Base-by-base conservation (phyloP, 2,888 invertebrate genomes). In the Scaptomyza polygonia region DNA sequence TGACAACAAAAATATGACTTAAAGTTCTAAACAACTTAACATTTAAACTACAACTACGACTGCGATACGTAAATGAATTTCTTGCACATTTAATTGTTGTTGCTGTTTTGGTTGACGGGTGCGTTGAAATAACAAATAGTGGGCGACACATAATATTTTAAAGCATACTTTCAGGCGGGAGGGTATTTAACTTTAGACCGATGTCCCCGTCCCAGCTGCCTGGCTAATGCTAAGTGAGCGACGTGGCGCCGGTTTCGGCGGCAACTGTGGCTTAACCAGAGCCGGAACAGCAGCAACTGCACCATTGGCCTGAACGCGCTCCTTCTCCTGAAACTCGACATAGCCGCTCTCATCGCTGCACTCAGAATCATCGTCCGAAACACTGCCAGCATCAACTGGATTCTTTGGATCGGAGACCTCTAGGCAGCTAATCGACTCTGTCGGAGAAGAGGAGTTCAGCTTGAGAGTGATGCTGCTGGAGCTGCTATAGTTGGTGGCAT, bases 261-360 rank as follows among this genome's bases (percentile, higher is more conserved):
- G 89, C 59, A 47, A 44, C 39, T 48, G 65, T 12, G 72, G 67
- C 61, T 77, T 77, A 9, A 59, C 48, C n/a, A 77, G 6, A 4
- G 58, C 61, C 18, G 58, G 44, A 21, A 29, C 67, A 11, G 47
- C 42, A 7, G 30, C 53, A 16, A 59, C 16, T 42, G 47, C 58
- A 39, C 44, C 55, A 29, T 51, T 66, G 5, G 69, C 61, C 27
- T 62, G 73, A 1, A 70, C 47, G 29, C 75, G 79, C 53, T 79
- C 83, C 61, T 80, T 86, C 63, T 95, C 95, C 70, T 94, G 92
- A 62, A 93, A 93, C 90, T 97, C 97, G 29, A 97, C 97, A 91
- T 97, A 97, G 4, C 97, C 97, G 59, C 97, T 97, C 91, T 98
- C 97, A 88, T 97, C 97, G 90, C 97, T 97, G 89, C 96, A 95